Percentiles rank a stretch among this genome's conserved stretches.
Evolutionary conservation across 2,113 vertebrate genomes (phyloP).

Genomic region (Camarhynchus parvulus): DNA sequence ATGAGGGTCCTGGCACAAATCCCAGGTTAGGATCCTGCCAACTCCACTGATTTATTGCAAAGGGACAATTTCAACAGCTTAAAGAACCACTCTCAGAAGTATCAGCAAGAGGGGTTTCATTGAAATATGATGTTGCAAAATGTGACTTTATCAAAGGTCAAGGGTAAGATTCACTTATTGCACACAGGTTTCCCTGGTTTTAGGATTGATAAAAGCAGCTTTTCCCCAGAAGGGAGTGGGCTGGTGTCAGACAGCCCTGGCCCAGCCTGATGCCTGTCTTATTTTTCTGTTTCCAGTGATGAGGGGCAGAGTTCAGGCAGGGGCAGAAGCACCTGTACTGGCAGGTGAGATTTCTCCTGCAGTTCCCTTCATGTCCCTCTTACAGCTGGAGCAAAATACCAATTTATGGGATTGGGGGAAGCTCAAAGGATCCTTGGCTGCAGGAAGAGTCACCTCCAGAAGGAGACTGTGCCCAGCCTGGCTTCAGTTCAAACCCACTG

Average conservation of each 20-base stretch:
- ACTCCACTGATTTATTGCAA: rapidly evolving
- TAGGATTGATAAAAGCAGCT: neutral
- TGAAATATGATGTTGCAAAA: neutral
- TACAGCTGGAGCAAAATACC: neutral
- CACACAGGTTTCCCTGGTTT: neutral
- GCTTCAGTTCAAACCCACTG: neutral
- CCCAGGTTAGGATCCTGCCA: neutral
- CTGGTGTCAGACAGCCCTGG: neutral
- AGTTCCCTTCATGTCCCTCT: neutral
- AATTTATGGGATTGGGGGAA: neutral
- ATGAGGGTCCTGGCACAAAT: neutral
- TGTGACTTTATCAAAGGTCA: neutral
- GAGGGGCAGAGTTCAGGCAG: neutral
- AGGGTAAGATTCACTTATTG: neutral
- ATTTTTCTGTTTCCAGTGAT: neutral
- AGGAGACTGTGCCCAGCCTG: neutral
- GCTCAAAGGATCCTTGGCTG: neutral
- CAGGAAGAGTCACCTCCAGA: neutral
- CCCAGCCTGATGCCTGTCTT: neutral
- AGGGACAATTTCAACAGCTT: neutral
- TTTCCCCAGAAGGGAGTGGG: neutral
- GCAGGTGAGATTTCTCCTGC: neutral
- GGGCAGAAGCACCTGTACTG: neutral
- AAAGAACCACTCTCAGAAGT: neutral
- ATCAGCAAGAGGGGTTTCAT: neutral